phyloP scores from a whole-genome alignment of 2,797 vertebrate genomes.

The Etheostoma perlongum region DNA sequence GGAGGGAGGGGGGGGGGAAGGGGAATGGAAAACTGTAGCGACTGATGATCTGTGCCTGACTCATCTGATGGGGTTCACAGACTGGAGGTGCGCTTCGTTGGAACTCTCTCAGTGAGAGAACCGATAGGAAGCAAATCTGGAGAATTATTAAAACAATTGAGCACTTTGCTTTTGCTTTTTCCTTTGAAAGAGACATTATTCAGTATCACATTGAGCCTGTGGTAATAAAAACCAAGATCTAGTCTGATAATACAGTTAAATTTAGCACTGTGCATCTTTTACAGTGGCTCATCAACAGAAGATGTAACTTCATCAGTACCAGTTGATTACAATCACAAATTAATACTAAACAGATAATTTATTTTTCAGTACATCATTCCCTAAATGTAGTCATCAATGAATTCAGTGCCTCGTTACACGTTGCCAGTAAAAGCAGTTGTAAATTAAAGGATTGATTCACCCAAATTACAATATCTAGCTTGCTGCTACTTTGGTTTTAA shows the following conservation, averaged over 20 bases:
- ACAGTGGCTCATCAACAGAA: not conserved
- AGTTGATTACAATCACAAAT: slow-evolving; percentile 18
- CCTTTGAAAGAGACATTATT: slow-evolving; percentile 13
- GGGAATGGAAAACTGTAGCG: slow-evolving; percentile 53
- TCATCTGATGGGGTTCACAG: slow-evolving; percentile 66
- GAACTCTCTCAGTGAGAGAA: slow-evolving; percentile 25
- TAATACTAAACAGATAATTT: slow-evolving; percentile 12
- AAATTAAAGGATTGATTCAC: not conserved
- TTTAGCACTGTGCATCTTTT: slow-evolving; percentile 11
- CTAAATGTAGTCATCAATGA: not conserved
- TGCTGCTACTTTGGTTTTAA: too few species aligned
- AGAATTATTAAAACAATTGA: slow-evolving; percentile 1
- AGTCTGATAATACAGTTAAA: not conserved
- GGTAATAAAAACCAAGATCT: not conserved
- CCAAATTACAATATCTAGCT: not conserved
- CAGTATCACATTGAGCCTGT: not conserved
- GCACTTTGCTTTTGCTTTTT: slow-evolving; percentile 1
- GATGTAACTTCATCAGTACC: slow-evolving; percentile 3
- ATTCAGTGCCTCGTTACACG: not conserved
- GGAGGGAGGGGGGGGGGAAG: not conserved
- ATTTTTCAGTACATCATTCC: slow-evolving; percentile 1
- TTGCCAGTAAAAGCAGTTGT: not conserved
- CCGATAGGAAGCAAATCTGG: not conserved
- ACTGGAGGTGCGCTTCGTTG: slow-evolving; percentile 45
- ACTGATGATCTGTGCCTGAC: slow-evolving; percentile 59